Evolutionary conservation across 2,888 invertebrate genomes (phyloP), one percentile per base, ranked within the genome.

Genomic region (Eurytoma adleriae): DNA sequence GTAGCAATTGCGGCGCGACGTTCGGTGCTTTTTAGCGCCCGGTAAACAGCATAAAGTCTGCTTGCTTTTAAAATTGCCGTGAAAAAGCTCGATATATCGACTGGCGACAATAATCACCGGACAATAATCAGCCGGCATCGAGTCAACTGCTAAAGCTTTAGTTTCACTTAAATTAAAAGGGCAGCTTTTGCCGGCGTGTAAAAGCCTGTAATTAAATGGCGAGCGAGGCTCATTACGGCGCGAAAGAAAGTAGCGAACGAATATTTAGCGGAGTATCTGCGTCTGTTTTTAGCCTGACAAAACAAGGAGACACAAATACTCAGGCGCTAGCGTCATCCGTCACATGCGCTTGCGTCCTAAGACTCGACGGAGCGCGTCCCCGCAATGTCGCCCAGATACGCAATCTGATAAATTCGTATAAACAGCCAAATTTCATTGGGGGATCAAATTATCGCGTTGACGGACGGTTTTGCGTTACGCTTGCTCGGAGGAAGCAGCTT

Each of bases 231-330:
- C 24, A 69, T 20, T 13, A 16, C 10, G 54, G 20, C 54, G 24
- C 20, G n/a, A 30, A 14, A 24, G 16, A 54, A 54, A 24, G 54
- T n/a, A 69, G 40, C 50, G 20, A 27, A 20, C 56, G 56, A 30
- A 40, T 40, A 40, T 40, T 40, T 40, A n/a, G 52, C 7, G 14
- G 16, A 54, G 56, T 54, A 30, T 52, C 7, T 7, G 10, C 1
- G 27, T 69, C 30, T 27, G 68, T 69, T 69, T 69, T 54, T 69
- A 69, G 56, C 30, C 16, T 20, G 54, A 54, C 30, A 69, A 69
- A 69, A 69, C 27, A n/a, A 56, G 54, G 67, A 68, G 54, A 24
- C 54, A 24, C n/a, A 52, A n/a, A 64, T 64, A 40, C n/a, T 54
- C 27, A 10, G 10, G 54, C 3, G 52, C 56, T n/a, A 52, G 27